Base-by-base conservation (phyloP, 2,797 vertebrate genomes). In the Prunella strophiata region DNA sequence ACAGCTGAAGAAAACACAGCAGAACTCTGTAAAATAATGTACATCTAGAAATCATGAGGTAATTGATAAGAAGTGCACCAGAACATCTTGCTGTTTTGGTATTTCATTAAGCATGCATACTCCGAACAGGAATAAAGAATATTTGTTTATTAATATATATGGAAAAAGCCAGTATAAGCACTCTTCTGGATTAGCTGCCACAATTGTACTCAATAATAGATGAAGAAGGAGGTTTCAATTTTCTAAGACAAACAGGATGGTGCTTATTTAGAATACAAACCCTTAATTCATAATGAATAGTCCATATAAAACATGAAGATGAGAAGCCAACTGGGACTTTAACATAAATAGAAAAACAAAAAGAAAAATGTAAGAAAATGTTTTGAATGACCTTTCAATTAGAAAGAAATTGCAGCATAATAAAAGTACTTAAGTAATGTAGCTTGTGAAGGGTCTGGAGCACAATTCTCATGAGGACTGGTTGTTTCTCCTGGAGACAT, bases 51-150 rank as follows among this genome's bases (percentile, higher is more conserved):
- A 70, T 74, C 21, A 45, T 22, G 43, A 89, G 16, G 67, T 65
- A 85, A 76, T 52, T 45, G 27, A n/a, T 43, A 59, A 67, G 26
- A 91, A 91, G 34, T 61, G 22, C 9, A 87, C 27, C 54, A 57
- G 25, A 85, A 67, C 48, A 71, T 51, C 27, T 89, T 94, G 11
- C n/a, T 88, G 7, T 26, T 95, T 85, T 79, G 43, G 21, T 75
- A 76, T 76, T 90, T 87, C 73, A 77, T 93, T 91, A 89, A 90
- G 50, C 13, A 48, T 85, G 45, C 52, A 80, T 59, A 82, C 20
- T 61, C 10, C 61, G 65, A 78, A 65, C n/a, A 85, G 54, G 45
- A 85, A 76, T 38, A 90, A 83, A 89, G 48, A 59, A 55, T 55
- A 73, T 70, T 91, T 86, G n/a, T 88, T 91, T 92, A 75, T 36